Evolutionary conservation across 2,888 invertebrate genomes (phyloP), one percentile per base, ranked within the genome.

Genomic region (Stenodema calcarata): DNA sequence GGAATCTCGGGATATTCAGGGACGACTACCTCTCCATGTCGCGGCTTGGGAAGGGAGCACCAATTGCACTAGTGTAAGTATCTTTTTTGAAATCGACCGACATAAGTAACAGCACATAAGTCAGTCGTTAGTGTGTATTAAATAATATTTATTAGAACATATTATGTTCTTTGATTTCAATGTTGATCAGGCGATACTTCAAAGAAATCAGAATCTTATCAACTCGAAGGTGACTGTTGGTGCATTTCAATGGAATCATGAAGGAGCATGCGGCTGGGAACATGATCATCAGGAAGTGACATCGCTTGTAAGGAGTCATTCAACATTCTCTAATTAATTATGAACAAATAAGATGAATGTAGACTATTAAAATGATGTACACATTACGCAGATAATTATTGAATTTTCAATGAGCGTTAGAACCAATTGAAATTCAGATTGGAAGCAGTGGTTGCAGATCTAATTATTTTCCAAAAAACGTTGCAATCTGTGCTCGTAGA

Each of bases 21-120:
- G 93, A 0, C 90, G 92, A 30, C 92, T 92, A 0, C 92, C 93
- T 0, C 89, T 93, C 0, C 93, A 93, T 86, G 89, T 93, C 7
- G 93, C 93, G 0, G 92, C 92, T 0, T 93, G 91, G 90, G 91
- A 91, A 18, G 93, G 93, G 23, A 62, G 42, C 47, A 41, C 28
- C 16, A 27, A 30, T 16, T n/a, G 73, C n/a, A 47, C 47, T 12
- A 16, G 12, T 7, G 47, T 47, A 16, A 47, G 47, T 47, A 47
- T 2, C 12, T 81, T 14, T 12, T n/a, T n/a, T n/a, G n/a, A n/a
- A n/a, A n/a, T n/a, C n/a, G n/a, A n/a, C n/a, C n/a, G n/a, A n/a
- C n/a, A n/a, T n/a, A n/a, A n/a, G n/a, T n/a, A n/a, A n/a, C n/a
- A n/a, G n/a, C n/a, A n/a, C n/a, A n/a, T n/a, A n/a, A n/a, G n/a